phyloP scores from a whole-genome alignment of 2,113 vertebrate genomes.

The Cyprinus carpio region DNA sequence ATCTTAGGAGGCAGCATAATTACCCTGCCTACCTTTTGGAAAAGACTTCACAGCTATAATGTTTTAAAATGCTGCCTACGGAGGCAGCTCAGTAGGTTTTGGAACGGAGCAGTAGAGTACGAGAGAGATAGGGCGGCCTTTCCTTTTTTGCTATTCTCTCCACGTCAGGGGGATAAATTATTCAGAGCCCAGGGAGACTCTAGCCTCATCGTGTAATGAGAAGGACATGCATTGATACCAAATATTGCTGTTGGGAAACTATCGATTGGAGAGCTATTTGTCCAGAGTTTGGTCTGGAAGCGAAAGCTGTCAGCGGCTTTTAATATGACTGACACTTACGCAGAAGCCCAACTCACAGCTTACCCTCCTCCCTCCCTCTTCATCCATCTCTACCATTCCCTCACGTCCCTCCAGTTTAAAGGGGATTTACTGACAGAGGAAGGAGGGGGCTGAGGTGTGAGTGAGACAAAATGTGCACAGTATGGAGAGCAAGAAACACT shows the following conservation, averaged over 20 bases:
- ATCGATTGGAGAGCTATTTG: slow-evolving; percentile 78
- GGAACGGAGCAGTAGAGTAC: slow-evolving; percentile 4
- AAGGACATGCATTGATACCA: slow-evolving; percentile 81
- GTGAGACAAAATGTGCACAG: slow-evolving; percentile 22
- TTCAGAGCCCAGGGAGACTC: slow-evolving; percentile 75
- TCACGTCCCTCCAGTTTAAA: slow-evolving; percentile 40
- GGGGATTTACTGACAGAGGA: slow-evolving; percentile 39
- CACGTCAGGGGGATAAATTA: slow-evolving; percentile 76
- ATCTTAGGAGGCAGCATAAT: background rate
- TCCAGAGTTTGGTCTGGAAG: slow-evolving; percentile 72
- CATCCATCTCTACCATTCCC: slow-evolving; percentile 22
- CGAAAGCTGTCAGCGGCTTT: slow-evolving; percentile 63
- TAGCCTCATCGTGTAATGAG: slow-evolving; percentile 80
- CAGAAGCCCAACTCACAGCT: slow-evolving; percentile 52
- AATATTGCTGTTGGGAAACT: slow-evolving; percentile 81
- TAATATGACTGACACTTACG: slow-evolving; percentile 64
- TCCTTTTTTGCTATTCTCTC: slow-evolving; percentile 63
- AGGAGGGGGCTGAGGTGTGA: slow-evolving; percentile 27
- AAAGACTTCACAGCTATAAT: background rate
- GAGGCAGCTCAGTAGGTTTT: slow-evolving; percentile 39
- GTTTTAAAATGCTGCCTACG: slow-evolving; percentile 12
- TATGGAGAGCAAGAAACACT: slow-evolving; percentile 14
- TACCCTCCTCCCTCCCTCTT: slow-evolving; percentile 11
- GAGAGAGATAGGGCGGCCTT: slow-evolving; percentile 50
- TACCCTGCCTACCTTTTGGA: slow-evolving; percentile 19